Percentiles rank a stretch among this genome's conserved stretches.
These are phyloP conservation scores for Epistrophe eligans DNA, from an alignment of 2,888 invertebrate species.

Conservation along the genomic window DNA sequence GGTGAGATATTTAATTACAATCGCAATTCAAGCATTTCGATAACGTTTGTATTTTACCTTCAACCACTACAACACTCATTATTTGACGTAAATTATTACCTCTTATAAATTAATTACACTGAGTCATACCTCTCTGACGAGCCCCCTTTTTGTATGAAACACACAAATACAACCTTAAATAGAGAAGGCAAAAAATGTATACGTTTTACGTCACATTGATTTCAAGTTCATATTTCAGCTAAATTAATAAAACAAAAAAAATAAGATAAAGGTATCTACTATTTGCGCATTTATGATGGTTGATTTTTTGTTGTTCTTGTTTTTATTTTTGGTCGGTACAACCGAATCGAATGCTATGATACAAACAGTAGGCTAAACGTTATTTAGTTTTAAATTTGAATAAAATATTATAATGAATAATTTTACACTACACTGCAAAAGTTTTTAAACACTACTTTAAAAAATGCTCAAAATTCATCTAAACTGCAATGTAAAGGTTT, in stretches of 20 bases:
- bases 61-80: neutral
- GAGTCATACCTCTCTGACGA: conserved; percentile 63
- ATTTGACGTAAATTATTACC: conserved; percentile 9
- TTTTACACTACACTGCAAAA: no score
- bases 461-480: no score
- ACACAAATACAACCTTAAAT: conserved; percentile 27
- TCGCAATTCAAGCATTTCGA: conserved; percentile 10
- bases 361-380: conserved; percentile 2
- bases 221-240: conserved; percentile 66
- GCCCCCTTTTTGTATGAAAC: conserved; percentile 51
- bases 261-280: neutral
- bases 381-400: neutral
- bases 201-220: conserved; percentile 53
- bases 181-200: neutral
- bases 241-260: conserved; percentile 22
- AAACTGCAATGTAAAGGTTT: no score
- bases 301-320: conserved; percentile 27
- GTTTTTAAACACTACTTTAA: no score
- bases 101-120: conserved; percentile 55
- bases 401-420: no score
- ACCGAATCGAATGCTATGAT: conserved; percentile 47
- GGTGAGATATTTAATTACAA: conserved; percentile 57
- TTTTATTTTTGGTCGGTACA: conserved; percentile 32
- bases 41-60: neutral
- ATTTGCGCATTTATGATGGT: conserved; percentile 44